phyloP scores from a whole-genome alignment of 2,113 vertebrate species.

The Lipophrys pholis region DNA sequence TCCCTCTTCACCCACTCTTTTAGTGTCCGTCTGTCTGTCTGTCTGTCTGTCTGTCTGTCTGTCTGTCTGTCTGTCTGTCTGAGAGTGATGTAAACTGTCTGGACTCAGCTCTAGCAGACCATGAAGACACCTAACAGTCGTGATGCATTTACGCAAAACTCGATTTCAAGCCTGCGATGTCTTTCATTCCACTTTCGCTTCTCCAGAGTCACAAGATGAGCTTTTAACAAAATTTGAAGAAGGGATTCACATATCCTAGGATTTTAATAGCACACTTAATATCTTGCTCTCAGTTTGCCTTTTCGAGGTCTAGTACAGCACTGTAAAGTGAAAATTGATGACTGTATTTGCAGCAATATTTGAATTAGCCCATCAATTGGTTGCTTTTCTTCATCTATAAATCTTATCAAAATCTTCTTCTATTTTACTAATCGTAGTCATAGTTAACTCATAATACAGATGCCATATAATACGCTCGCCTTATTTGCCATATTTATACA shows the following conservation, averaged over 20 bases:
- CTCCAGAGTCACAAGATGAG: background rate
- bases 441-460: too few relatives aligned
- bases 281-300: too few relatives aligned
- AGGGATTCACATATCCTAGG: background rate
- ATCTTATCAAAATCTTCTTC: too few relatives aligned
- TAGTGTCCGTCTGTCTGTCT: background rate
- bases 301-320: too few relatives aligned
- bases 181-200: background rate
- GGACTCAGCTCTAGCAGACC: constrained; percentile 9
- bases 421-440: too few relatives aligned
- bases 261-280: background rate
- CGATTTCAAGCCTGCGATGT: constrained; percentile 12
- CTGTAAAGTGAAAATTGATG: too few relatives aligned
- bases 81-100: constrained; percentile 36
- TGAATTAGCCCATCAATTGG: too few relatives aligned
- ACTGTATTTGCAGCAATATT: too few relatives aligned
- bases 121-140: constrained; percentile 13
- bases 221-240: constrained; percentile 6
- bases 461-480: too few relatives aligned
- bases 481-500: too few relatives aligned
- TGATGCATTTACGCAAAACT: constrained; percentile 22
- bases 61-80: background rate
- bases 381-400: too few relatives aligned
- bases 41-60: background rate
- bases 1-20: background rate